Conservation (phyloP, 2,113 vertebrate species). For the Cygnus buccinator region DNA sequence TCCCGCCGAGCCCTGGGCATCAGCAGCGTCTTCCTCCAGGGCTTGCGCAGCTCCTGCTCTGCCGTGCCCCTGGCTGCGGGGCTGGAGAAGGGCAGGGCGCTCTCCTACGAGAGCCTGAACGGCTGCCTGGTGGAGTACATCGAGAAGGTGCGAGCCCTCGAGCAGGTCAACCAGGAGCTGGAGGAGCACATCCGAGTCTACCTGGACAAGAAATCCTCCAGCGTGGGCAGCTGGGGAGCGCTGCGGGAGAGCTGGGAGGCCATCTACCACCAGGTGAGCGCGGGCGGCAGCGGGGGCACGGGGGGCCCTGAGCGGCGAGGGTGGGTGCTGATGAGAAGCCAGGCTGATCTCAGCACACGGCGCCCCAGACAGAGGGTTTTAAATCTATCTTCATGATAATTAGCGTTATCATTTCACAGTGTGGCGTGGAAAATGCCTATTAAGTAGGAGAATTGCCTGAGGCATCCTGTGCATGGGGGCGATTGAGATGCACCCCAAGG, state of each 20-base stretch:
- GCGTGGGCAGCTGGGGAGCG: conserved; percentile 80
- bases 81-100: conserved; percentile 70
- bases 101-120: conserved; percentile 79
- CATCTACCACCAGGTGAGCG: conserved; percentile 87
- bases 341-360: background rate
- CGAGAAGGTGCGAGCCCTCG: conserved; percentile 89
- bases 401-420: background rate
- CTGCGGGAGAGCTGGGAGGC: conserved; percentile 86
- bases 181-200: conserved; percentile 87
- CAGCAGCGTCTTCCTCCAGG: conserved; percentile 93
- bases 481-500: background rate
- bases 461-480: background rate
- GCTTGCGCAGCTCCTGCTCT: conserved; percentile 83
- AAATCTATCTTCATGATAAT: background rate
- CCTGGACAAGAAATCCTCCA: conserved; percentile 85
- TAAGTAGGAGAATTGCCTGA: background rate
- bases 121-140: conserved; percentile 89
- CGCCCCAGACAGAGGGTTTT: background rate
- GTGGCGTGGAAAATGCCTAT: background rate
- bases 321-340: background rate
- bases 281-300: background rate
- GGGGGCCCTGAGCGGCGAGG: background rate
- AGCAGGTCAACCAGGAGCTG: conserved; percentile 90
- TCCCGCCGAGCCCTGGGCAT: conserved; percentile 92
- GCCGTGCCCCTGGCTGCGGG: conserved; percentile 72